A percentile compares a stretch with the other conserved stretches of the same genome.
These are phyloP conservation scores for Ophiothrix spiculata DNA, from an alignment of 35 echinoderm and acorn worm genomes.

Conservation along the genomic window DNA sequence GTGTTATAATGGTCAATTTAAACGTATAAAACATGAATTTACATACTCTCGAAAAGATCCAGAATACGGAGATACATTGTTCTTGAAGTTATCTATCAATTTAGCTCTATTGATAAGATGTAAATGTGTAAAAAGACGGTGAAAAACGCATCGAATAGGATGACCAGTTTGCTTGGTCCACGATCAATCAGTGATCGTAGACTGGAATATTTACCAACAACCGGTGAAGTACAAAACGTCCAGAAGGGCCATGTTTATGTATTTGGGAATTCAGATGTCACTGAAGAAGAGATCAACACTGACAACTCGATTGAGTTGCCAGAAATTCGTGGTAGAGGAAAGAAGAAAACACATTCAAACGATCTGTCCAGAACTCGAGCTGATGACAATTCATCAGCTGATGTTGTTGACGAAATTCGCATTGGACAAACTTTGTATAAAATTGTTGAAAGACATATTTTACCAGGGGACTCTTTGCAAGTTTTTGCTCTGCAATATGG, in stretches of 20 bases:
- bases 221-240: slow-evolving; percentile 75
- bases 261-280: slow-evolving; percentile 60
- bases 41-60: too few relatives aligned
- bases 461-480: slow-evolving; percentile 42
- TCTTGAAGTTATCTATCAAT: background rate
- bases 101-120: background rate
- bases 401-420: background rate
- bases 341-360: slow-evolving; percentile 32
- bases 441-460: slow-evolving; percentile 46
- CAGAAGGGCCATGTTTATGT: slow-evolving; percentile 61
- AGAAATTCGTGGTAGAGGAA: slow-evolving; percentile 36
- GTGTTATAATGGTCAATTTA: background rate
- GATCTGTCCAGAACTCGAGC: slow-evolving; percentile 23
- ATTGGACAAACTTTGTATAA: background rate
- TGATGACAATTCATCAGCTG: background rate
- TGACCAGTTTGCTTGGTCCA: background rate
- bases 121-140: background rate
- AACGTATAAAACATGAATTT: too few relatives aligned
- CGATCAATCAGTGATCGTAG: background rate
- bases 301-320: slow-evolving; percentile 45
- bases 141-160: background rate
- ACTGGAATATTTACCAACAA: slow-evolving; percentile 23
- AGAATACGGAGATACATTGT: too few relatives aligned
- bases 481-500: slow-evolving; percentile 59
- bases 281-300: slow-evolving; percentile 60